Percentiles rank a stretch among this genome's conserved stretches.
Evolutionary conservation across 2,888 invertebrate genomes (phyloP).

Genomic region (Antheraea yamamai): DNA sequence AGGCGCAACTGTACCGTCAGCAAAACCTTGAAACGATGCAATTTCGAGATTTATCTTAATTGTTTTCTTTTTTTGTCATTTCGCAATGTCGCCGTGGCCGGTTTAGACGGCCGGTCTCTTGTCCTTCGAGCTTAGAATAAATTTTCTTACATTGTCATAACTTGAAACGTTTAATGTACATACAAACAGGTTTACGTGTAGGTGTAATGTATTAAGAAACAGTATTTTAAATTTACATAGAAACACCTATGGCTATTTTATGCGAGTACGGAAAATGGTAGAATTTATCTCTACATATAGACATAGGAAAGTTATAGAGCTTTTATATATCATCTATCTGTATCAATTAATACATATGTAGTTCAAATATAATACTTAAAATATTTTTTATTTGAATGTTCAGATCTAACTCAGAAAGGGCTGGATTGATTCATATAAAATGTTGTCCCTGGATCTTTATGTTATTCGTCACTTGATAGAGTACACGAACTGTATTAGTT

Average conservation of each 20-base stretch:
- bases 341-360: too few species aligned
- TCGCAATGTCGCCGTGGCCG: constrained; percentile 20
- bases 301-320: too few species aligned
- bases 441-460: too few species aligned
- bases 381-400: too few species aligned
- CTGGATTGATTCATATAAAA: too few species aligned
- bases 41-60: constrained; percentile 66
- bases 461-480: too few species aligned
- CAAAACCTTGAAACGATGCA: constrained; percentile 50
- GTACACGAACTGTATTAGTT: too few species aligned
- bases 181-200: background rate
- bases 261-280: background rate
- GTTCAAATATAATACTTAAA: too few species aligned
- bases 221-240: background rate
- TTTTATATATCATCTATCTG: too few species aligned
- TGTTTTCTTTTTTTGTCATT: constrained; percentile 28
- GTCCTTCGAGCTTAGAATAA: constrained; percentile 21
- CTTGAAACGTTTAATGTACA: constrained; percentile 6
- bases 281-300: background rate
- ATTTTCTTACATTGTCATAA: constrained; percentile 16
- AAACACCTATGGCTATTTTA: background rate
- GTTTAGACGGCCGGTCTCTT: constrained; percentile 14
- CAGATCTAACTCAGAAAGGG: too few species aligned
- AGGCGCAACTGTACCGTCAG: constrained; percentile 48
- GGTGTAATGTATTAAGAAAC: background rate